These are phyloP conservation scores for Cheilosia soror DNA, from an alignment of 2,888 invertebrate species.

Conservation along the genomic window DNA sequence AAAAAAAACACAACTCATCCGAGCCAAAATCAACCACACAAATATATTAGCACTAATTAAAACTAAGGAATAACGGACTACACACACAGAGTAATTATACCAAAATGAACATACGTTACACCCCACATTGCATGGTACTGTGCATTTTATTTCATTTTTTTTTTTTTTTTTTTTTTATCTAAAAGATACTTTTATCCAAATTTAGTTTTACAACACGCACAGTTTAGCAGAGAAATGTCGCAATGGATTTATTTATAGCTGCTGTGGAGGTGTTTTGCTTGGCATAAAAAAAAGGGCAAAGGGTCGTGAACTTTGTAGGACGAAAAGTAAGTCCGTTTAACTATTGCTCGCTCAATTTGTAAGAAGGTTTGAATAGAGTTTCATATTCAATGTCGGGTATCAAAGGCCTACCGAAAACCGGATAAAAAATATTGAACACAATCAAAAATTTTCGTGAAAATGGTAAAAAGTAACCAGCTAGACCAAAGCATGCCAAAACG, in stretches of 20 bases:
- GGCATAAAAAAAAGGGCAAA: conserved; percentile 1
- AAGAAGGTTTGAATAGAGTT: no score
- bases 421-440: conserved; percentile 18
- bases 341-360: no score
- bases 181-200: conserved; percentile 61
- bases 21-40: conserved; percentile 54
- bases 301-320: conserved; percentile 4
- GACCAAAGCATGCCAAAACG: conserved; percentile 7
- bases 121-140: conserved; percentile 36
- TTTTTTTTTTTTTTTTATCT: conserved; percentile 37
- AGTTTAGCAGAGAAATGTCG: conserved; percentile 51
- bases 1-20: conserved; percentile 32
- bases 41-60: conserved; percentile 63
- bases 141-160: neutral
- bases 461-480: conserved; percentile 1
- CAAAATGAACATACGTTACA: neutral
- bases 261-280: neutral
- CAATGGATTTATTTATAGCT: conserved; percentile 62
- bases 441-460: conserved; percentile 40
- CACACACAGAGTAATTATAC: conserved; percentile 10
- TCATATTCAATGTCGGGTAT: conserved; percentile 4
- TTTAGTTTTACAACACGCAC: conserved; percentile 59
- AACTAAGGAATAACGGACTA: conserved; percentile 38
- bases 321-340: neutral
- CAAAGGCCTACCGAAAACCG: conserved; percentile 36